Evolutionary conservation across 1,140 invertebrate species (phyloP), one percentile per base, ranked within the genome.

Genomic region (Hormaphis cornu): DNA sequence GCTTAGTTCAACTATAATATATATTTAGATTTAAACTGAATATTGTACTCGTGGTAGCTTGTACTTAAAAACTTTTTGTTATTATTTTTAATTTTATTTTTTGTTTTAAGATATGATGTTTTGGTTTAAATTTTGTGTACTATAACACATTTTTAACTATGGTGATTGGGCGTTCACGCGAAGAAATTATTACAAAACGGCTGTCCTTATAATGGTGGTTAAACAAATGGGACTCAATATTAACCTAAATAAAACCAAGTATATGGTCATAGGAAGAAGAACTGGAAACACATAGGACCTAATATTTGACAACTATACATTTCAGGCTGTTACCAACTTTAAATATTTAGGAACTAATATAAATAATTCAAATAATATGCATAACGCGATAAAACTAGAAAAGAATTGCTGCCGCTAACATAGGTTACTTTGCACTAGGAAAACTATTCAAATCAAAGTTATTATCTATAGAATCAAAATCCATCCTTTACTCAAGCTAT

Each of bases 281-380:
- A 6, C 53, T 54, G 18, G 30, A 35, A 54, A 54, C 35, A 12
- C 53, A 54, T 8, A 35, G n/a, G 53, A 35, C 30, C 9, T 35
- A 35, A 54, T 35, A 54, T 28, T 54, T 8, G 7, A 30, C 28
- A 54, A 54, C 35, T 54, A 54, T 9, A 30, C 16, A 33, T 28
- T 52, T 52, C 48, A 52, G 24, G 24, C 48, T n/a, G 14, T 52
- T 9, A 52, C 24, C 6, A 12, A 52, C 48, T 28, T 30, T 52
- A 52, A 52, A 52, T 52, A 52, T 52, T 52, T 52, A 35, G 53
- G 53, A 54, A 35, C 28, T 18, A 54, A 35, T 54, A 54, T 35
- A 54, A 54, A 54, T 20, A 46, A 46, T 46, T 7, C 8, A 54
- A 54, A 54, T 54, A 54, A 54, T 54, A 54, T 54, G 53, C 53